phyloP scores from a whole-genome alignment of 2,888 invertebrate genomes.

The Polyploca ridens region DNA sequence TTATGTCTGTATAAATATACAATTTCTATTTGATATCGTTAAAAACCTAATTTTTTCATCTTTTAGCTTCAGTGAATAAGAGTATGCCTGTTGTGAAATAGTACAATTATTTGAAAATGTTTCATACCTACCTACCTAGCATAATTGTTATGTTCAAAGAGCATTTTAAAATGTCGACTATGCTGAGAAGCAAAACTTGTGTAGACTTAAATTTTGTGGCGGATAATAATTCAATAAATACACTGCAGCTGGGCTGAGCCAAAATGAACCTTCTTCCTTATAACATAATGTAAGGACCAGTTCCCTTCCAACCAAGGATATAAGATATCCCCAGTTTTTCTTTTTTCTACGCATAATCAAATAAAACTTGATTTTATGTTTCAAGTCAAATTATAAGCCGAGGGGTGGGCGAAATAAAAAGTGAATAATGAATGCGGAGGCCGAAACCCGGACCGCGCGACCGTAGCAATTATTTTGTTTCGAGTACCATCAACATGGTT shows the following conservation, averaged over 20 bases:
- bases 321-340: conserved; percentile 70
- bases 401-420: conserved; percentile 82
- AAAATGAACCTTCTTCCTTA: background rate
- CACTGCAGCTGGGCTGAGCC: background rate
- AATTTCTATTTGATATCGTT: background rate
- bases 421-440: conserved; percentile 83
- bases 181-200: background rate
- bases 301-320: conserved; percentile 70
- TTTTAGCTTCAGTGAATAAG: too few relatives aligned
- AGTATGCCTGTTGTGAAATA: too few relatives aligned
- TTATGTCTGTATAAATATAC: background rate
- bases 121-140: too few relatives aligned
- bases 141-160: too few relatives aligned
- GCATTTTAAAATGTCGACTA: background rate
- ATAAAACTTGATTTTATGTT: conserved; percentile 84
- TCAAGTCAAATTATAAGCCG: conserved; percentile 83
- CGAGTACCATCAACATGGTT: conserved; percentile 83
- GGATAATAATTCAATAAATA: background rate
- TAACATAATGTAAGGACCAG: background rate
- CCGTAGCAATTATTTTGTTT: conserved; percentile 84
- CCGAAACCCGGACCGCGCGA: conserved; percentile 79
- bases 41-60: too few relatives aligned
- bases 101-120: too few relatives aligned
- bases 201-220: background rate
- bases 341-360: conserved; percentile 78